Percentiles rank a stretch among this genome's conserved stretches.
These are phyloP conservation scores for Noctuana brunneofusca DNA, from an alignment of 2,888 invertebrate genomes.

Conservation along the genomic window DNA sequence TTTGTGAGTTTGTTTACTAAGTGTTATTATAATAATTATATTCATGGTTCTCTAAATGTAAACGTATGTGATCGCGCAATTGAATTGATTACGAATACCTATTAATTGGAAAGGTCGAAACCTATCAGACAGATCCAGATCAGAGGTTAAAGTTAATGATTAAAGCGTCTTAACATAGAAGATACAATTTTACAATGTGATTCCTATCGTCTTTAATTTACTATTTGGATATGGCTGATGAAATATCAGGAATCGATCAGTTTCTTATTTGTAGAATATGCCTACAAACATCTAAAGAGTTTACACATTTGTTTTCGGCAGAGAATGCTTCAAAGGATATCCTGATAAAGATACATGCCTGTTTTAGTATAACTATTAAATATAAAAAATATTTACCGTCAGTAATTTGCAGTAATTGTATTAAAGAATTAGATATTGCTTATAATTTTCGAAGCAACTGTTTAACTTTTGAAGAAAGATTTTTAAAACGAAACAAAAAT, in stretches of 20 bases:
- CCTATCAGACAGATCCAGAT: too few species aligned
- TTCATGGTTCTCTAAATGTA: too few species aligned
- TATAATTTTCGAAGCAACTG: slow-evolving; percentile 64
- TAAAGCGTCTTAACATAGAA: too few species aligned
- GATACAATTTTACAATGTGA: too few species aligned
- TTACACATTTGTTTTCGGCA: slow-evolving; percentile 49
- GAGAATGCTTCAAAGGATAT: slow-evolving; percentile 50
- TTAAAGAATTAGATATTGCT: slow-evolving; percentile 56
- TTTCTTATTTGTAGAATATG: slow-evolving; percentile 59
- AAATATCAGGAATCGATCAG: not conserved
- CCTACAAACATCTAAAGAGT: slow-evolving; percentile 45
- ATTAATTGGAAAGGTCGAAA: too few species aligned
- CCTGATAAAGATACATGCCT: slow-evolving; percentile 55
- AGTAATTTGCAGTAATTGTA: slow-evolving; percentile 59
- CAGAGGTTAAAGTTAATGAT: too few species aligned
- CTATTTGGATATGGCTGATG: too few species aligned
- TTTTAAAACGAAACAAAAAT: slow-evolving; percentile 43
- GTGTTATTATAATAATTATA: too few species aligned
- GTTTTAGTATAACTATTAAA: slow-evolving; percentile 60
- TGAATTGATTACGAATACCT: too few species aligned
- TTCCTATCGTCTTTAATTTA: too few species aligned
- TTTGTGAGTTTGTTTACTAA: too few species aligned
- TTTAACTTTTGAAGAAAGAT: slow-evolving; percentile 56
- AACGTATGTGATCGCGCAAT: too few species aligned
- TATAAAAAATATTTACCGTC: slow-evolving; percentile 53